Conservation (phyloP, 2,797 vertebrate genomes). For the Lepilemur septentrionalis region DNA sequence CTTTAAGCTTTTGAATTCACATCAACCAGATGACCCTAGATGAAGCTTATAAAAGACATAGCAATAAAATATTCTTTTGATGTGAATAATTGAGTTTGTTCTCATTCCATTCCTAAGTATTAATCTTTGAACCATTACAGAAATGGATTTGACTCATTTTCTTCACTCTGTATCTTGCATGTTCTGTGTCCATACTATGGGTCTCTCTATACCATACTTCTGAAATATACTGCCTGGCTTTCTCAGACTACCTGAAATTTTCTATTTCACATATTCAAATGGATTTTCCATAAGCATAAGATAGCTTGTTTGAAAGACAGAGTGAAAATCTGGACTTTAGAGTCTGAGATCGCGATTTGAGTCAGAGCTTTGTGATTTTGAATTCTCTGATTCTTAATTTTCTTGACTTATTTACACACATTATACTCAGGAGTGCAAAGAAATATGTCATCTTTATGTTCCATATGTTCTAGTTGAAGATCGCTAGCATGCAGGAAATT, state of each 20-base stretch:
- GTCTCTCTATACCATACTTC: neutral
- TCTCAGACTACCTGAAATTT: neutral
- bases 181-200: neutral
- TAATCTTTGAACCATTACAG: neutral
- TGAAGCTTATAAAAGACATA: neutral
- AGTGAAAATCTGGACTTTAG: neutral
- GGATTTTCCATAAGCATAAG: neutral
- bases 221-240: neutral
- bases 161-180: neutral
- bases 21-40: neutral
- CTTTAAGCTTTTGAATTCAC: conserved; percentile 9
- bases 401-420: neutral
- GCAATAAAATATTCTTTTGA: neutral
- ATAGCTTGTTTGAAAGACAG: neutral
- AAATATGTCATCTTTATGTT: neutral
- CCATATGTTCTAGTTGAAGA: neutral
- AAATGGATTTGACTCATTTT: neutral
- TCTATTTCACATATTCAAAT: neutral
- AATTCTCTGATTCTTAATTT: neutral
- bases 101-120: neutral
- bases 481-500: neutral
- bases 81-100: neutral
- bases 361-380: neutral
- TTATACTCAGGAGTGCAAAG: neutral
- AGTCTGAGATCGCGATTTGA: neutral